Percentiles rank a stretch among this genome's conserved stretches.
These are phyloP conservation scores for Scolopax rusticola DNA, from an alignment of 2,797 vertebrate species.

Conservation along the genomic window DNA sequence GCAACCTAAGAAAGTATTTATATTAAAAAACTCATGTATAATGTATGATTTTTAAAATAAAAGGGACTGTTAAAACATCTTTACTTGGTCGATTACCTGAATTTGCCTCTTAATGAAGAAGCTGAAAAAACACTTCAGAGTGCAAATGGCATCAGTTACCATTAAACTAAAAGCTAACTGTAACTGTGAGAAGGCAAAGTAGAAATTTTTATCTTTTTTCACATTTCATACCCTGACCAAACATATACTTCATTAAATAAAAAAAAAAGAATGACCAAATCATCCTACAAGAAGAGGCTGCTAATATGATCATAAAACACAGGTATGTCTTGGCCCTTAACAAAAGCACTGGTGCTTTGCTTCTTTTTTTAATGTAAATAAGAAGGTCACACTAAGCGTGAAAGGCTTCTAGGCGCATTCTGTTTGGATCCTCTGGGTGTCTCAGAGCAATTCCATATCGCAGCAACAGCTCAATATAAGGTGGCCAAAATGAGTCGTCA, in stretches of 20 bases:
- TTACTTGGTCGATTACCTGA: neutral
- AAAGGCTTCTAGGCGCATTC: constrained; percentile 90
- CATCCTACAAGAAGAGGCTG: neutral
- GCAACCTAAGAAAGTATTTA: neutral
- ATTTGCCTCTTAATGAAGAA: neutral
- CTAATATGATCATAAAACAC: fast-evolving
- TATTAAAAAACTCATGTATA: neutral
- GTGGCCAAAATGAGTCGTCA: constrained; percentile 88
- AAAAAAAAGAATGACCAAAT: fast-evolving
- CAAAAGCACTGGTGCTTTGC: neutral
- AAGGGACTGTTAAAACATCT: neutral
- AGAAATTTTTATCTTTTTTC: neutral
- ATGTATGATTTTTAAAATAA: neutral
- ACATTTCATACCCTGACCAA: neutral
- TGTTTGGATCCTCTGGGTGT: constrained; percentile 89
- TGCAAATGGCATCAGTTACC: neutral
- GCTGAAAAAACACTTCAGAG: neutral
- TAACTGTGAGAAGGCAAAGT: neutral
- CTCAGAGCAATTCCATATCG: constrained; percentile 88
- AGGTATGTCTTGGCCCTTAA: neutral
- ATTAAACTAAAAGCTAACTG: neutral
- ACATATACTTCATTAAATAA: fast-evolving
- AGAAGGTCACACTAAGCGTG: constrained; percentile 59
- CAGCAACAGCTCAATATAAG: constrained; percentile 92
- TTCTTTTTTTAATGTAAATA: neutral